These are phyloP conservation scores for Carollia perspicillata DNA, from an alignment of 2,113 vertebrate genomes.

Conservation along the genomic window DNA sequence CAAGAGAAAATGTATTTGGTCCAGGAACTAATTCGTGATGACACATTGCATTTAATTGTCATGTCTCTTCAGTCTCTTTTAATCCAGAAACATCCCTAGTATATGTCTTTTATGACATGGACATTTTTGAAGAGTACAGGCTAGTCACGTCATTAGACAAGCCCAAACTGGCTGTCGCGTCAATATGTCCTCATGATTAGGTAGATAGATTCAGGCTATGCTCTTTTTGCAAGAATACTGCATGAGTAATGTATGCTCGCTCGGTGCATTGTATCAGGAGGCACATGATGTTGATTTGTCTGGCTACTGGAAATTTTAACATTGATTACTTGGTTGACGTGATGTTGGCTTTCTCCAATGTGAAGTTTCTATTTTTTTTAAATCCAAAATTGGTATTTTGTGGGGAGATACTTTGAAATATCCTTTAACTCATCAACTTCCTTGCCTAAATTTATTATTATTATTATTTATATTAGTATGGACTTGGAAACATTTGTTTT, in stretches of 20 bases:
- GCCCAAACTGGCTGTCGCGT: background rate
- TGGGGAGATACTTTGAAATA: background rate
- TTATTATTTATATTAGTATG: background rate
- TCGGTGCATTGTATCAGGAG: background rate
- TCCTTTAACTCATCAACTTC: background rate
- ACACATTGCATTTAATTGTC: background rate
- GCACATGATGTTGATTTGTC: background rate
- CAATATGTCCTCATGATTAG: background rate
- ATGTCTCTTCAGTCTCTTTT: background rate
- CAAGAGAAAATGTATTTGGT: background rate
- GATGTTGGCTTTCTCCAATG: background rate
- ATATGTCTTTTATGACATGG: constrained; percentile 7
- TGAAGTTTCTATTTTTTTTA: background rate
- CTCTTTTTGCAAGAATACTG: background rate
- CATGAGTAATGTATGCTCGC: background rate
- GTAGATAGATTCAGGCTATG: background rate
- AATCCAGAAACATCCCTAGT: background rate
- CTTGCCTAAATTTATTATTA: background rate
- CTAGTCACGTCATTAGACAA: background rate
- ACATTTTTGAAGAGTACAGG: constrained; percentile 1
- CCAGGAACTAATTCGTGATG: background rate
- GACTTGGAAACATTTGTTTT: background rate
- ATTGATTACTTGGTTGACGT: constrained; percentile 16
- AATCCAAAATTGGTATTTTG: background rate
- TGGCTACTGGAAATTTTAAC: background rate